Base-by-base conservation (phyloP, 2,797 vertebrate genomes). In the Monodelphis domestica region DNA sequence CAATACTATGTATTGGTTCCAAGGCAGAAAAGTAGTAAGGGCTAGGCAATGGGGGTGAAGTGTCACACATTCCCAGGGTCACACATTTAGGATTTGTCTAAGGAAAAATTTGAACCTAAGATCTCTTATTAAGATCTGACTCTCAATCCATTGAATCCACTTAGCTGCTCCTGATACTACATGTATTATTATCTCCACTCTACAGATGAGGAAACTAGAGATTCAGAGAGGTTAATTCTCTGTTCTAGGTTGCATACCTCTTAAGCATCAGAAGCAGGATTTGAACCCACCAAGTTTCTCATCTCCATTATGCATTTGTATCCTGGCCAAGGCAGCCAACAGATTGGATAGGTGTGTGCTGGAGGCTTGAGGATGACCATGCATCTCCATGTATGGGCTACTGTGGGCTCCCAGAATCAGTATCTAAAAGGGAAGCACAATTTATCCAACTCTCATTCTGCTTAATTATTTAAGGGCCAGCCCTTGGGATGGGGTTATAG, bases 401-500 rank as follows among this genome's bases (percentile, higher is more conserved):
- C 15, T 0, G 1, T 3, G 1, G 0, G 26, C 95, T 95, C 54
- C 0, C 5, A 95, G 96, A 96, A 95, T 78, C 95, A 90, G 96
- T 97, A 96, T 97, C 97, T 96, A 94, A 94, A 93, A 90, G 50
- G 78, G 93, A 93, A 78, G 96, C 91, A 91, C 90, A 45, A 84
- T 63, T 95, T 88, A 93, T 88, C 94, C 89, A 52, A 94, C 91
- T 70, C 91, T 95, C 95, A 91, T 96, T 94, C 94, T 94, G 78
- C 96, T 97, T 97, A 97, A 96, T 97, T 97, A 97, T 97, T 97
- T 97, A 97, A 97, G 96, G 97, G 95, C 95, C 95, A 94, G 53
- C 88, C 91, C 59, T 88, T 53, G 15, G 87, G 87, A 95, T 94
- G 94, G 87, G 54, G 94, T 90, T 97, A 95, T 90, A 96, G 96